These are phyloP conservation scores for Oscheius sp. DNA, from an alignment of 1,140 invertebrate species.

Conservation along the genomic window DNA sequence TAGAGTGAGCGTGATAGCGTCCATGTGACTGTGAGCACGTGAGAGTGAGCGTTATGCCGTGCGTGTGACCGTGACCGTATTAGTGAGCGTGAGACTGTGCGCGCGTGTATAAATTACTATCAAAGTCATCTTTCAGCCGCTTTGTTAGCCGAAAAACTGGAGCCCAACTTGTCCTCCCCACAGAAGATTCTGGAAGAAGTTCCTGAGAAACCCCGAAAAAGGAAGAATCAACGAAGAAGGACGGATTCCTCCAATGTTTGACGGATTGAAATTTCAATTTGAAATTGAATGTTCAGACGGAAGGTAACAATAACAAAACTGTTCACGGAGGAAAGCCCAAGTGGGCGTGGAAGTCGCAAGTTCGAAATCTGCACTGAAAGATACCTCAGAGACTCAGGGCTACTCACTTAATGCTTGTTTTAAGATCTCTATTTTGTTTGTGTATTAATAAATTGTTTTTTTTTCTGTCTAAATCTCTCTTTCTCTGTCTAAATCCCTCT, in stretches of 20 bases:
- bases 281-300: background rate
- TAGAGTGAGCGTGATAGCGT: too few relatives aligned
- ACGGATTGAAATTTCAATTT: background rate
- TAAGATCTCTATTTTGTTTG: too few relatives aligned
- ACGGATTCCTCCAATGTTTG: background rate
- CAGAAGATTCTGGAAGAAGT: background rate
- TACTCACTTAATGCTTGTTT: too few relatives aligned
- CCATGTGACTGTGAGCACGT: too few relatives aligned
- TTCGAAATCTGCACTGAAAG: too few relatives aligned
- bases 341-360: conserved; percentile 20
- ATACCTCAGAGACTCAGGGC: too few relatives aligned
- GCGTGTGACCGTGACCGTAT: too few relatives aligned
- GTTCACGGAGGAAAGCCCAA: conserved; percentile 11
- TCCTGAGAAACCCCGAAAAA: background rate
- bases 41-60: too few relatives aligned
- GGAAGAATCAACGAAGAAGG: background rate
- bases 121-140: background rate
- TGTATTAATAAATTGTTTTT: too few relatives aligned
- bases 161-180: background rate
- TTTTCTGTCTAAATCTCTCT: too few relatives aligned
- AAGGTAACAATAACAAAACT: background rate
- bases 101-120: background rate
- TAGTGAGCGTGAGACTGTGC: too few relatives aligned
- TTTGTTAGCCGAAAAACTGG: background rate
- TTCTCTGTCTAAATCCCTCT: too few relatives aligned